Percentiles rank a stretch among this genome's conserved stretches.
Evolutionary conservation across 2,888 invertebrate species (phyloP).

Genomic region (Drosophila mimica): DNA sequence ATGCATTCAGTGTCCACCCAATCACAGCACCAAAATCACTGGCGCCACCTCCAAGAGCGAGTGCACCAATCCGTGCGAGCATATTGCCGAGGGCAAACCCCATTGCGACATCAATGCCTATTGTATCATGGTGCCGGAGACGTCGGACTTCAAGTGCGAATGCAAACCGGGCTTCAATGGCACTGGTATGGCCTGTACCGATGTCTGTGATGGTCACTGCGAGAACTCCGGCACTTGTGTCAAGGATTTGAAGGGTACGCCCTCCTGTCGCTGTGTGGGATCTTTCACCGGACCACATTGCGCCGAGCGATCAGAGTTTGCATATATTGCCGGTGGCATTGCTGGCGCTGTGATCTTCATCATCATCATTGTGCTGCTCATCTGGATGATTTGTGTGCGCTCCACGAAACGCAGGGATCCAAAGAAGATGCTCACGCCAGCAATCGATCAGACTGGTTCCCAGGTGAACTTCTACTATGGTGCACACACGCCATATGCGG

Average conservation of each 20-base stretch:
- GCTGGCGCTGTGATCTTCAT: slow-evolving; percentile 97
- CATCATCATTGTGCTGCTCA: slow-evolving; percentile 95
- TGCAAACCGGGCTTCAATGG: slow-evolving; percentile 97
- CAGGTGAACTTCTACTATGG: slow-evolving; percentile 98
- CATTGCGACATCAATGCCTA: slow-evolving; percentile 95
- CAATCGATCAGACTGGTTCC: slow-evolving; percentile 95
- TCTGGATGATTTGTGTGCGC: slow-evolving; percentile 98
- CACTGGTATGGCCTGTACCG: slow-evolving; percentile 92
- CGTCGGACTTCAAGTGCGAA: slow-evolving; percentile 94
- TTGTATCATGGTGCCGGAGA: slow-evolving; percentile 93
- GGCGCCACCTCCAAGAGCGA: slow-evolving; percentile 92
- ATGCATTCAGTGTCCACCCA: slow-evolving; percentile 94
- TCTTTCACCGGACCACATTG: slow-evolving; percentile 96
- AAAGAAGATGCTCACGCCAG: slow-evolving; percentile 95
- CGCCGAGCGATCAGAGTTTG: slow-evolving; percentile 96
- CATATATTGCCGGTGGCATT: slow-evolving; percentile 97
- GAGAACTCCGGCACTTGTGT: slow-evolving; percentile 96
- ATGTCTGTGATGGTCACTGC: slow-evolving; percentile 94
- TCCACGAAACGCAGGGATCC: slow-evolving; percentile 95
- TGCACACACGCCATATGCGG: slow-evolving; percentile 96
- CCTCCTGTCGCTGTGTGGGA: slow-evolving; percentile 95
- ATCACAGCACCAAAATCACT: slow-evolving; percentile 93
- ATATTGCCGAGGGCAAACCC: slow-evolving; percentile 90
- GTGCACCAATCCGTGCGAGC: slow-evolving; percentile 96
- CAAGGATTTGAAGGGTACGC: slow-evolving; percentile 92